A percentile compares a stretch with the other conserved stretches of the same genome.
phyloP scores from a whole-genome alignment of 1,140 invertebrate species.

The Tachypleus tridentatus region DNA sequence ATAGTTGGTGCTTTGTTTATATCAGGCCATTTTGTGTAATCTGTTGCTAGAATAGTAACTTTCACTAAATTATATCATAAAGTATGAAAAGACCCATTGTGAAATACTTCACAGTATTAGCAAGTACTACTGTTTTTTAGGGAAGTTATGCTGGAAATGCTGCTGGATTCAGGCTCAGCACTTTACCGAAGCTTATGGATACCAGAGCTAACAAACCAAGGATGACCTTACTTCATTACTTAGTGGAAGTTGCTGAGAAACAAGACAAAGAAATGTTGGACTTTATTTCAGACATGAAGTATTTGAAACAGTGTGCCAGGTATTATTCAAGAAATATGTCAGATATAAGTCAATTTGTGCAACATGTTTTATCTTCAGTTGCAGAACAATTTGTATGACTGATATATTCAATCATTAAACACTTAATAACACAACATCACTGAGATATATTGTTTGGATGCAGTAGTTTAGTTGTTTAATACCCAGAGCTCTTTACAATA shows the following conservation, averaged over 20 bases:
- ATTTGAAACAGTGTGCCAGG: slow-evolving; percentile 78
- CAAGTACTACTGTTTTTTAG: slow-evolving; percentile 37
- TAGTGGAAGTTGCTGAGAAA: slow-evolving; percentile 72
- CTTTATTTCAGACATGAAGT: slow-evolving; percentile 63
- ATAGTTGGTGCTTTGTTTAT: too few species aligned
- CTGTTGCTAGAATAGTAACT: too few species aligned
- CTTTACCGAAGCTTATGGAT: slow-evolving; percentile 85
- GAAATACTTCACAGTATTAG: too few species aligned
- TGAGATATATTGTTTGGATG: too few species aligned
- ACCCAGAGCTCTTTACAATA: too few species aligned
- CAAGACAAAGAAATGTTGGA: slow-evolving; percentile 62
- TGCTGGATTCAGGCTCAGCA: slow-evolving; percentile 83
- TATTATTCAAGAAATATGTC: slow-evolving; percentile 34
- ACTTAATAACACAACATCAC: too few species aligned
- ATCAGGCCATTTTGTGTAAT: too few species aligned
- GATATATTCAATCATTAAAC: too few species aligned
- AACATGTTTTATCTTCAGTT: not conserved
- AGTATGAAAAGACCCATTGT: too few species aligned
- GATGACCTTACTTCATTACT: slow-evolving; percentile 91
- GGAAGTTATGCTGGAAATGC: slow-evolving; percentile 95
- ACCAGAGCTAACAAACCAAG: slow-evolving; percentile 90
- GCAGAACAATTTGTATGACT: not conserved
- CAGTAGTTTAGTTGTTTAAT: too few species aligned
- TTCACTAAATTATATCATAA: too few species aligned
- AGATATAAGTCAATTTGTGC: not conserved